Evolutionary conservation across 1,140 invertebrate genomes (phyloP).

Genomic region (Drosophila tristis): DNA sequence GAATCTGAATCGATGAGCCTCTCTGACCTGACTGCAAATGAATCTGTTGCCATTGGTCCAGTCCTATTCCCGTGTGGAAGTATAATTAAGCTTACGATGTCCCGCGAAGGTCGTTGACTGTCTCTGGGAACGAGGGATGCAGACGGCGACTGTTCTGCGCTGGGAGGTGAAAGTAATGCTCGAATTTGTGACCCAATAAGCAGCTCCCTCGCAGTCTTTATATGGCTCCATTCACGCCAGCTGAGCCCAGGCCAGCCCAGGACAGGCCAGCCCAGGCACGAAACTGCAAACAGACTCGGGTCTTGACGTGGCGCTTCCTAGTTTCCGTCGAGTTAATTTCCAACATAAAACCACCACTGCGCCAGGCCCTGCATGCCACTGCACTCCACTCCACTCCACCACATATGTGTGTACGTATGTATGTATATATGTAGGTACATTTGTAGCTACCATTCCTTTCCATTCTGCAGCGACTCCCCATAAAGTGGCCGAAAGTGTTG

Average conservation of each 20-base stretch:
- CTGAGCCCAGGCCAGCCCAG: not conserved
- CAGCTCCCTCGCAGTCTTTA: constrained; percentile 7
- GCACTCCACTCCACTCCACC: constrained; percentile 7
- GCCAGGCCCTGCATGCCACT: constrained; percentile 25
- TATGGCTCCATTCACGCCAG: constrained; percentile 11
- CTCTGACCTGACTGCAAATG: too few relatives aligned
- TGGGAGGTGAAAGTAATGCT: constrained; percentile 51
- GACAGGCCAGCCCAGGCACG: not conserved
- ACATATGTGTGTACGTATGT: not conserved
- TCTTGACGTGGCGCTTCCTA: constrained; percentile 37
- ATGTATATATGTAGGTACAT: too few relatives aligned
- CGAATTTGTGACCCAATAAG: constrained; percentile 19
- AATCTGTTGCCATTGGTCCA: too few relatives aligned
- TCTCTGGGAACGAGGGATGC: constrained; percentile 24
- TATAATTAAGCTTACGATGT: constrained; percentile 62
- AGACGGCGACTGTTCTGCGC: not conserved
- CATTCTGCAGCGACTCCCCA: constrained; percentile 30
- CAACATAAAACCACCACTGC: constrained; percentile 51
- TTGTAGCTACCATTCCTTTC: constrained; percentile 3
- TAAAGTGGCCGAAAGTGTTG: constrained; percentile 70
- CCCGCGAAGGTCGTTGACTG: constrained; percentile 56
- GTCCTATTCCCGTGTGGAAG: constrained; percentile 17
- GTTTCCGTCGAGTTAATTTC: constrained; percentile 43
- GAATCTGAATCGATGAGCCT: constrained; percentile 26
- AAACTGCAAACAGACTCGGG: constrained; percentile 14